Conservation (phyloP, 2,888 invertebrate genomes). For the Leptodirus hochenwartii region DNA sequence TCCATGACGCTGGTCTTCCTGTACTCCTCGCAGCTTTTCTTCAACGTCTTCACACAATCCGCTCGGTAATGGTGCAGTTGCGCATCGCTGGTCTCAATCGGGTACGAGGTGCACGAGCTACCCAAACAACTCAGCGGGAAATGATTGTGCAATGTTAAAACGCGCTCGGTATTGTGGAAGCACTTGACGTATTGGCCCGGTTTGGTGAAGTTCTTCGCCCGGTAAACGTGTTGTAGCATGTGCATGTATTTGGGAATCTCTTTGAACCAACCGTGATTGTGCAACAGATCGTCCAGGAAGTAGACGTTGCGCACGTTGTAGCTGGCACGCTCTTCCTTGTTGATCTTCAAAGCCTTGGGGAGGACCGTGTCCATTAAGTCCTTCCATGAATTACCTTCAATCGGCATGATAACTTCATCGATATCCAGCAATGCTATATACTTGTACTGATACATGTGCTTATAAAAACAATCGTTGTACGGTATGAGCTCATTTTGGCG, state of each 20-base stretch:
- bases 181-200: slow-evolving; percentile 88
- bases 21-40: slow-evolving; percentile 68
- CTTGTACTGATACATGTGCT: slow-evolving; percentile 76
- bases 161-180: slow-evolving; percentile 82
- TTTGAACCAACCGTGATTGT: slow-evolving; percentile 58
- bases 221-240: slow-evolving; percentile 83
- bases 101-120: slow-evolving; percentile 64
- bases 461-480: slow-evolving; percentile 91
- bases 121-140: slow-evolving; percentile 79
- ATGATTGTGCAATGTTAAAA: slow-evolving; percentile 80
- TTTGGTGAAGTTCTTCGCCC: slow-evolving; percentile 80
- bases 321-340: slow-evolving; percentile 42
- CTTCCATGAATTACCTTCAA: slow-evolving; percentile 52
- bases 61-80: slow-evolving; percentile 88
- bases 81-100: slow-evolving; percentile 65
- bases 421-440: slow-evolving; percentile 84
- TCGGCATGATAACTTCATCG: slow-evolving; percentile 89
- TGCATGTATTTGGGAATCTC: slow-evolving; percentile 73
- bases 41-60: slow-evolving; percentile 75
- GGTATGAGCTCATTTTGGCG: slow-evolving; percentile 89
- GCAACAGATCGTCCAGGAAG: slow-evolving; percentile 69
- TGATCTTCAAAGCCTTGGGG: slow-evolving; percentile 41
- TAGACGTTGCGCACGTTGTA: slow-evolving; percentile 86
- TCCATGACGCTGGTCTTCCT: slow-evolving; percentile 68
- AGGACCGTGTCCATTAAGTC: slow-evolving; percentile 52